These are phyloP conservation scores for Leptinotarsa undecemlineata DNA, from an alignment of 1,140 invertebrate species.

Conservation along the genomic window DNA sequence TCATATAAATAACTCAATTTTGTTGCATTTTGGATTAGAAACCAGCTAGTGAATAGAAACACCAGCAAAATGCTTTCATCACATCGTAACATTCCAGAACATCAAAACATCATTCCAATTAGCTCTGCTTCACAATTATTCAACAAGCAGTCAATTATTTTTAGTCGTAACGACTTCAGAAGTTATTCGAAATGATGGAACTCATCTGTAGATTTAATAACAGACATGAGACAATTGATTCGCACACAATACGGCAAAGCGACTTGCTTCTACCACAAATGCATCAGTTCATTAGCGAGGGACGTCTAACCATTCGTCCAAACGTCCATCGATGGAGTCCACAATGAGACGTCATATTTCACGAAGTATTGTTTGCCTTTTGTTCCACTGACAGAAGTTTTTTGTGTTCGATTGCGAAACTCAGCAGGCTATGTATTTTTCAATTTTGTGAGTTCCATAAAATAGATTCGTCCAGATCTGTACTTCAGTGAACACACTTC, in stretches of 20 bases:
- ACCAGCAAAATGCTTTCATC: too few species aligned
- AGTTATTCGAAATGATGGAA: background rate
- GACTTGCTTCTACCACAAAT: background rate
- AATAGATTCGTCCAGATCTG: too few species aligned
- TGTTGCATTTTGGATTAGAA: too few species aligned
- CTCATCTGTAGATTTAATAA: background rate
- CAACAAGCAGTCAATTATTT: too few species aligned
- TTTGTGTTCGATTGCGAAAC: background rate
- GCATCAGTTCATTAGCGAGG: background rate
- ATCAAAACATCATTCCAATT: too few species aligned
- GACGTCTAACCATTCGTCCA: background rate
- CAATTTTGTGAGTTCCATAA: background rate
- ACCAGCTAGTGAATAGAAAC: too few species aligned
- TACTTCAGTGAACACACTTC: too few species aligned
- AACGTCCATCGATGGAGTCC: slow-evolving; percentile 6
- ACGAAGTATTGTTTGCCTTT: slow-evolving; percentile 9
- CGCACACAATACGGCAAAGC: background rate
- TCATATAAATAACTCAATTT: too few species aligned
- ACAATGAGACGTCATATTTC: slow-evolving; percentile 13
- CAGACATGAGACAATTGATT: background rate
- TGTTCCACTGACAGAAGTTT: background rate
- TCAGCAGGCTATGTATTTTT: background rate
- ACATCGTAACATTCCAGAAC: too few species aligned
- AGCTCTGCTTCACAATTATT: too few species aligned
- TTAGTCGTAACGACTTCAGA: background rate